These are phyloP conservation scores for Epiblema foenella DNA, from an alignment of 2,888 invertebrate genomes.

Conservation along the genomic window DNA sequence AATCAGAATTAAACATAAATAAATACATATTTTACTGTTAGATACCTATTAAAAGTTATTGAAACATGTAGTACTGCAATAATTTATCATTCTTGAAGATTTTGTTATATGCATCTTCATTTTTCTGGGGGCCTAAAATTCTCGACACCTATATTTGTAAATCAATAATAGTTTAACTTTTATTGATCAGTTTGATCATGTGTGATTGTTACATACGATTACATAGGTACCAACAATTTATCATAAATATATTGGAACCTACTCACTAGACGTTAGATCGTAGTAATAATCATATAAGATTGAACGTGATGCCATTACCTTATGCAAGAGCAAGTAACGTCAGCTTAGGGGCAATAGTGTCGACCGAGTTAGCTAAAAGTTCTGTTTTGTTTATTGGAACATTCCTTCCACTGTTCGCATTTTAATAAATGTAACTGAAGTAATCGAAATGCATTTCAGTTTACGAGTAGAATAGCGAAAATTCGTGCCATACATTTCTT, in stretches of 20 bases:
- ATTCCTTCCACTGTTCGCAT: background rate
- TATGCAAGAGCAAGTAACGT: no score
- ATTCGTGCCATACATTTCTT: constrained; percentile 51
- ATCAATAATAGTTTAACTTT: constrained; percentile 1
- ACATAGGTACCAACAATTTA: constrained; percentile 2
- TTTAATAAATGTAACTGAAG: background rate
- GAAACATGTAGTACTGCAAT: background rate
- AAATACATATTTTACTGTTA: background rate
- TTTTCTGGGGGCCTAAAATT: constrained; percentile 38
- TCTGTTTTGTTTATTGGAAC: background rate
- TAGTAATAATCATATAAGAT: constrained; percentile 54
- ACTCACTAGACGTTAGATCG: constrained; percentile 48
- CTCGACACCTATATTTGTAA: background rate
- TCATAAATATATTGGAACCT: constrained; percentile 14
- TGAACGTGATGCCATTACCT: constrained; percentile 70
- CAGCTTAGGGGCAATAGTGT: no score
- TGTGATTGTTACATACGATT: constrained; percentile 3
- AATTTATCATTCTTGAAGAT: background rate
- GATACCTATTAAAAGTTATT: background rate
- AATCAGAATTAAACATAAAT: background rate
- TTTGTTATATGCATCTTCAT: constrained; percentile 9
- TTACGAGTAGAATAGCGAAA: constrained; percentile 38
- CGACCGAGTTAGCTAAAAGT: background rate
- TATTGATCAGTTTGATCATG: background rate
- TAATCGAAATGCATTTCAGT: background rate